Conservation (phyloP, 2,888 invertebrate species). For the Agonum fuliginosum region DNA sequence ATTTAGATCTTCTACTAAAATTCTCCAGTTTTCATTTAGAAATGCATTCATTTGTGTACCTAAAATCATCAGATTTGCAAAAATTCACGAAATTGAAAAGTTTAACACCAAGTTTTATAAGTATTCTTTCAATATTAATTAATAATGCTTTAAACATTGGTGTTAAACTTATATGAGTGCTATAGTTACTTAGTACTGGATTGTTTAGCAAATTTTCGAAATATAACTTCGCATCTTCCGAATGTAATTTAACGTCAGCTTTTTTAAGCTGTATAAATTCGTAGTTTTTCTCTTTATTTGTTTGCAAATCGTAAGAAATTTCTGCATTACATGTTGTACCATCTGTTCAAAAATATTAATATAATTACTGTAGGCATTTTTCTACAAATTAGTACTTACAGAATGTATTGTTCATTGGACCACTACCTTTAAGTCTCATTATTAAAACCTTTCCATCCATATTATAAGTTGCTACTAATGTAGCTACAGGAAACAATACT, state of each 20-base stretch:
- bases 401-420: constrained; percentile 42
- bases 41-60: constrained; percentile 53
- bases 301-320: neutral
- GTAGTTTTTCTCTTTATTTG: neutral
- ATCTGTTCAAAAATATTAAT: constrained; percentile 16
- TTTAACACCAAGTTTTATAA: neutral
- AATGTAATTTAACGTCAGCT: neutral
- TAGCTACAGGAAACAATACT: neutral
- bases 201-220: constrained; percentile 50
- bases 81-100: neutral
- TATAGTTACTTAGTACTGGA: constrained; percentile 14
- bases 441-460: constrained; percentile 46
- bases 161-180: constrained; percentile 2
- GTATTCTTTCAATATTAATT: neutral
- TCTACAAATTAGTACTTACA: constrained; percentile 29
- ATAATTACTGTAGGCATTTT: neutral
- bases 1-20: constrained; percentile 6
- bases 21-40: constrained; percentile 49
- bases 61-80: constrained; percentile 15
- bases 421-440: constrained; percentile 37
- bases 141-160: neutral
- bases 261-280: neutral
- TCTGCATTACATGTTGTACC: neutral
- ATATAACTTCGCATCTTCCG: neutral
- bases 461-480: constrained; percentile 17